Evolutionary conservation across 1,140 invertebrate genomes (phyloP), one percentile per base, ranked within the genome.

Genomic region (Pseudomyrmex dendroicus): DNA sequence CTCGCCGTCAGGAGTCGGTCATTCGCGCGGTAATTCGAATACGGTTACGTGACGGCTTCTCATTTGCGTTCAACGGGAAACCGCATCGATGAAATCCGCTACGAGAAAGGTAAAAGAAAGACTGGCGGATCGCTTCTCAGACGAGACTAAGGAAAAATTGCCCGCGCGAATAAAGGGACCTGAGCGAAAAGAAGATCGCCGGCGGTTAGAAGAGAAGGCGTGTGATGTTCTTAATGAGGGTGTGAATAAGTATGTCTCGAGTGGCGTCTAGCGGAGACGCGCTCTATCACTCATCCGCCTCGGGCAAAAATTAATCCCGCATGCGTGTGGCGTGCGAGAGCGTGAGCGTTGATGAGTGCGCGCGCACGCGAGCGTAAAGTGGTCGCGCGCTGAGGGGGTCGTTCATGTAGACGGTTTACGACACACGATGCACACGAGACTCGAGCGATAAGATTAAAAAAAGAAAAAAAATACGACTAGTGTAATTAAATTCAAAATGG

Each of bases 191-290:
- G 70, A 63, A 82, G 85, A 83, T 89, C 63, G 88, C 62, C 46
- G 72, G 62, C 66, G 63, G 68, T 76, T 80, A 82, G 66, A 82
- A 85, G 82, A 77, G 62, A 54, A 80, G 68, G 66, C 73, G 64
- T 59, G 12, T 22, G 86, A 82, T 86, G 70, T 77, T 82, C 89
- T 91, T 92, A 90, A 92, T 84, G 86, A 91, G 87, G 89, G 91
- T 90, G 91, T 87, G 91, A 92, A 92, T 92, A 91, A 92, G 91
- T 90, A 84, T 72, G 91, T 92, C 91, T 92, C 91, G 63, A 92
- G 91, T 91, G 89, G 83, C 86, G 35, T 86, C 86, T 84, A 91
- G 91, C 89, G 87, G 80, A 85, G 84, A 48, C 64, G 70, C 84
- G 35, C 35, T 35, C 35, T 89, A 91, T 91, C 86, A 86, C 78